These are phyloP conservation scores for Amblyraja radiata DNA, from an alignment of 2,797 vertebrate genomes.

Conservation along the genomic window DNA sequence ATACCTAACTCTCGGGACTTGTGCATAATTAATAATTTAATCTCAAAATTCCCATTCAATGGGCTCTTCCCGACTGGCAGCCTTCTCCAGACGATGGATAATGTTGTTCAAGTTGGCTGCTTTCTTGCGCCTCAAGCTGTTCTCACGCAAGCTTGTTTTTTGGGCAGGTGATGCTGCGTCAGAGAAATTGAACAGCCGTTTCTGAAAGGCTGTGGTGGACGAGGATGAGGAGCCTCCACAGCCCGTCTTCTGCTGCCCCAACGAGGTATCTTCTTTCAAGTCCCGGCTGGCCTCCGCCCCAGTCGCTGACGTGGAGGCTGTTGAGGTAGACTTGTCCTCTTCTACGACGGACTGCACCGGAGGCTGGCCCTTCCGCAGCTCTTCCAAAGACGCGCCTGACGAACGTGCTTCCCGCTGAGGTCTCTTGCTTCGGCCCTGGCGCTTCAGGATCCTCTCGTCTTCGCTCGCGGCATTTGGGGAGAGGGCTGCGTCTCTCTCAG, in stretches of 20 bases:
- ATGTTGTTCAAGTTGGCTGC: slow-evolving; percentile 99
- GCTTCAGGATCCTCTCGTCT: slow-evolving; percentile 55
- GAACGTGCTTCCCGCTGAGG: slow-evolving; percentile 54
- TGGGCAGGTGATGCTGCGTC: slow-evolving; percentile 56
- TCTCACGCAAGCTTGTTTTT: slow-evolving; percentile 68
- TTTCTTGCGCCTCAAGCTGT: slow-evolving; percentile 94
- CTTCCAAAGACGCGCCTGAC: slow-evolving; percentile 52
- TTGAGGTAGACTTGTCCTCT: slow-evolving; percentile 75
- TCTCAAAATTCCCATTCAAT: slow-evolving; percentile 82
- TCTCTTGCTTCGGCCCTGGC: slow-evolving; percentile 57
- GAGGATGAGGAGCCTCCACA: slow-evolving; percentile 48
- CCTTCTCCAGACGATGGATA: slow-evolving; percentile 98
- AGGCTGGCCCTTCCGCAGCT: slow-evolving; percentile 43
- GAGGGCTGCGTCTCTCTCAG: slow-evolving; percentile 48
- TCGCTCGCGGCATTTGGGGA: slow-evolving; percentile 48
- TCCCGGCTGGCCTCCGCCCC: slow-evolving; percentile 56
- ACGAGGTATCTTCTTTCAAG: slow-evolving; percentile 51
- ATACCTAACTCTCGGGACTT: slow-evolving; percentile 48
- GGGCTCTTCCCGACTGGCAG: slow-evolving; percentile 90
- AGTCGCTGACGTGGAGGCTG: slow-evolving; percentile 58
- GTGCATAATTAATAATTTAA: slow-evolving; percentile 60
- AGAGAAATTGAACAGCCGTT: slow-evolving; percentile 79
- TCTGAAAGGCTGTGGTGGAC: slow-evolving; percentile 53
- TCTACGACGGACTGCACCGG: slow-evolving; percentile 53
- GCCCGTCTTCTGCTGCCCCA: slow-evolving; percentile 62